phyloP scores from a whole-genome alignment of 2,113 vertebrate species.

The Galeopterus variegatus region DNA sequence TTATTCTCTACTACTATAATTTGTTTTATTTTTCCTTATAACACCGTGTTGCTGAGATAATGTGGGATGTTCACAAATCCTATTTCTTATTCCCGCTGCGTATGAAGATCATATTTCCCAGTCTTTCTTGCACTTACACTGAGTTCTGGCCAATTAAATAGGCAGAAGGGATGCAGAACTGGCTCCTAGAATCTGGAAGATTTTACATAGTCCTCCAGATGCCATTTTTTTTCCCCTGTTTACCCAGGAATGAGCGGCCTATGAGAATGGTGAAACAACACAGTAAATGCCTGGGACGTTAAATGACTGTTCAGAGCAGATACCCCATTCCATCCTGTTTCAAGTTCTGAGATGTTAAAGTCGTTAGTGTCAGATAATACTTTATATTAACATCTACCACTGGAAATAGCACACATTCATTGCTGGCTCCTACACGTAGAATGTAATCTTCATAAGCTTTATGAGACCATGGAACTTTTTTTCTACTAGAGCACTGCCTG shows the following conservation, averaged over 20 bases:
- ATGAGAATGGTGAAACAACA: background rate
- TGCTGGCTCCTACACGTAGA: background rate
- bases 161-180: background rate
- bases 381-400: background rate
- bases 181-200: background rate
- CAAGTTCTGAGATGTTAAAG: background rate
- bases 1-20: background rate
- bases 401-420: background rate
- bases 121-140: background rate
- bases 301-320: background rate
- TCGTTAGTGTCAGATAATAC: background rate
- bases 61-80: background rate
- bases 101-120: background rate
- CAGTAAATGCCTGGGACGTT: background rate
- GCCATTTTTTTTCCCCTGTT: background rate
- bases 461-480: background rate
- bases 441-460: background rate
- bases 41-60: background rate
- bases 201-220: background rate
- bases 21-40: background rate
- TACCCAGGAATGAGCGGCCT: background rate
- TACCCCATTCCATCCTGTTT: background rate
- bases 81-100: background rate
- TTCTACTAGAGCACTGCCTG: background rate
- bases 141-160: background rate